phyloP scores from a whole-genome alignment of 2,113 vertebrate species.

The Himantopus leucocephalus region DNA sequence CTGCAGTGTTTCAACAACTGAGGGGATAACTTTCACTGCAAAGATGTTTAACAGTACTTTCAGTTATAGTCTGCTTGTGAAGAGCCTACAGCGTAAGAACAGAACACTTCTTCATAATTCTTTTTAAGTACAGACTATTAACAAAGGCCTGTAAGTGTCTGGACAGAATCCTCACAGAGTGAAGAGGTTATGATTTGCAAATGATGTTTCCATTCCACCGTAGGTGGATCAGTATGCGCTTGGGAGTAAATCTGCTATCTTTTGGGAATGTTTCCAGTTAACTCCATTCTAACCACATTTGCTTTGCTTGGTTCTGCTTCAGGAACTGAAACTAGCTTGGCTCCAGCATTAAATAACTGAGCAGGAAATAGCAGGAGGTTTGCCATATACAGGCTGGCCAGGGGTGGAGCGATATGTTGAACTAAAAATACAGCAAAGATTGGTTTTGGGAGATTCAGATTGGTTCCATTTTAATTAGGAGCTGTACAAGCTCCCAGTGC shows the following conservation, averaged over 20 bases:
- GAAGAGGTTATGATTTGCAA: slow-evolving; percentile 3
- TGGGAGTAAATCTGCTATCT: slow-evolving; percentile 35
- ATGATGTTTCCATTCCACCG: not conserved
- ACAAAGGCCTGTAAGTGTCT: not conserved
- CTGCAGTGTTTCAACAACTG: not conserved
- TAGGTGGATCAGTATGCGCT: not conserved
- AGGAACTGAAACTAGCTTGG: slow-evolving; percentile 62
- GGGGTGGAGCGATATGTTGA: slow-evolving; percentile 25
- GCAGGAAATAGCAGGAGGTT: slow-evolving; percentile 59
- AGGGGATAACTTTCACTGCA: not conserved
- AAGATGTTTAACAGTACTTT: not conserved
- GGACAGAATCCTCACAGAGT: not conserved
- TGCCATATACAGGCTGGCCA: slow-evolving; percentile 42
- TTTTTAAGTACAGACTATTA: not conserved
- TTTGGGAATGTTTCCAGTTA: slow-evolving; percentile 62
- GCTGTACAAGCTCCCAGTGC: not conserved
- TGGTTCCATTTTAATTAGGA: slow-evolving; percentile 34
- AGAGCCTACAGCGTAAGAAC: not conserved
- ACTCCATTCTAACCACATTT: slow-evolving; percentile 32
- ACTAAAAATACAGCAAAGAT: slow-evolving; percentile 57
- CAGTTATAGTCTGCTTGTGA: not conserved
- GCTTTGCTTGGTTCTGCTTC: slow-evolving; percentile 55
- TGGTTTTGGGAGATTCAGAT: not conserved
- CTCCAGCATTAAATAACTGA: slow-evolving; percentile 25
- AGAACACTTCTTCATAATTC: not conserved